phyloP scores from a whole-genome alignment of 23 tunicate genomes.

The Trididemnum nubilum region DNA sequence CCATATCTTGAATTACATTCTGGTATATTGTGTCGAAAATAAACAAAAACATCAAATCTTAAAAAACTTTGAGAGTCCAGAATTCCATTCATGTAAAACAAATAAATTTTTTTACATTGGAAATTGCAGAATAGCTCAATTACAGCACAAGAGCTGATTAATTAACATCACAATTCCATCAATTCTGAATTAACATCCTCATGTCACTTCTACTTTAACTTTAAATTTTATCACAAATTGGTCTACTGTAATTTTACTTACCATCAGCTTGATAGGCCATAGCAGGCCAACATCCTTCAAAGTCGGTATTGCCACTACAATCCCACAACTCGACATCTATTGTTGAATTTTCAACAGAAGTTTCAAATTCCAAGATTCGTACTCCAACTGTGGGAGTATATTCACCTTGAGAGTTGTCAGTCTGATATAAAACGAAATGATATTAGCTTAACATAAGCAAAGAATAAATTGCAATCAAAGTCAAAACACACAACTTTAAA shows the following conservation, averaged over 20 bases:
- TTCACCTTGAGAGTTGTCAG: conserved; percentile 34
- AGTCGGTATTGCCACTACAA: conserved; percentile 83
- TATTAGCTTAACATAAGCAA: too few species aligned
- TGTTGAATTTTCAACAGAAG: conserved; percentile 32
- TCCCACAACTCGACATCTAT: conserved; percentile 94
- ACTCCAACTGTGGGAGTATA: conserved; percentile 85
- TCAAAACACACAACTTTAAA: too few species aligned
- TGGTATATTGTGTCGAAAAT: too few species aligned
- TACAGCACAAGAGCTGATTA: neutral
- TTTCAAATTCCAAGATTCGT: conserved; percentile 96
- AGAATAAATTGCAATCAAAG: too few species aligned
- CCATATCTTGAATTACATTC: too few species aligned
- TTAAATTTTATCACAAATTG: neutral
- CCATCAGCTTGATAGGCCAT: conserved; percentile 89
- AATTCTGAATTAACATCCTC: too few species aligned
- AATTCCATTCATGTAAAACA: too few species aligned
- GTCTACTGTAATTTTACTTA: conserved; percentile 8
- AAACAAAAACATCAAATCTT: too few species aligned
- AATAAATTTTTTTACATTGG: neutral
- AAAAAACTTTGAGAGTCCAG: too few species aligned
- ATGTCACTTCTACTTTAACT: neutral
- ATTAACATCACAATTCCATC: too few species aligned
- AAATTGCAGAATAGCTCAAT: neutral
- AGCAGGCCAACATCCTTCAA: conserved; percentile 94
- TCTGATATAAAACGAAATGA: too few species aligned